A percentile compares a stretch with the other conserved stretches of the same genome.
phyloP scores from a whole-genome alignment of 64 coral and sea anemone species.

The Montipora capricornis region DNA sequence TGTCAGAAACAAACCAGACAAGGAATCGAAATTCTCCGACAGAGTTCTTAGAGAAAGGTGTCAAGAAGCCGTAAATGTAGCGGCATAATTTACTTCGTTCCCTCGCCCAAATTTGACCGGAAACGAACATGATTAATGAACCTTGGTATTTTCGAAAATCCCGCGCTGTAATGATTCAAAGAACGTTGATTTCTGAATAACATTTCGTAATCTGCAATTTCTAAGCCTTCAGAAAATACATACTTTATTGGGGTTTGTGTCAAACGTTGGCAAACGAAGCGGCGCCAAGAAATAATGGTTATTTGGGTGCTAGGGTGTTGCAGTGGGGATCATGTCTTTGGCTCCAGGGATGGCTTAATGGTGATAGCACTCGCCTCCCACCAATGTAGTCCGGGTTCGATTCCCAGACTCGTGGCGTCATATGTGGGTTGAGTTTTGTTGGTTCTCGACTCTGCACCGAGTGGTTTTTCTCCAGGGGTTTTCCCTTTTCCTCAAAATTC shows the following conservation, averaged over 20 bases:
- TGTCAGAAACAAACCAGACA: constrained; percentile 9
- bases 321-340: no score
- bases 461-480: no score
- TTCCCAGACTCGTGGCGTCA: no score
- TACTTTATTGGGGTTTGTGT: background rate
- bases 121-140: constrained; percentile 13
- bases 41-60: background rate
- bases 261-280: background rate
- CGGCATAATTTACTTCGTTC: background rate
- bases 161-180: background rate
- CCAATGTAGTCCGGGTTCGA: no score
- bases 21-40: background rate
- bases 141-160: background rate
- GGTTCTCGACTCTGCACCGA: no score
- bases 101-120: background rate
- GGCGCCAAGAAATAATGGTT: background rate
- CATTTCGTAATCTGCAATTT: background rate
- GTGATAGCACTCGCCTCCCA: no score
- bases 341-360: no score
- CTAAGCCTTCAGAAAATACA: background rate
- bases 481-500: no score
- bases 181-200: background rate
- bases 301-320: background rate
- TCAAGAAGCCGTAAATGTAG: background rate
- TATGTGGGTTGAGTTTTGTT: no score